Conservation (phyloP, 1,140 invertebrate species). For the Lasaia peninsularis region DNA sequence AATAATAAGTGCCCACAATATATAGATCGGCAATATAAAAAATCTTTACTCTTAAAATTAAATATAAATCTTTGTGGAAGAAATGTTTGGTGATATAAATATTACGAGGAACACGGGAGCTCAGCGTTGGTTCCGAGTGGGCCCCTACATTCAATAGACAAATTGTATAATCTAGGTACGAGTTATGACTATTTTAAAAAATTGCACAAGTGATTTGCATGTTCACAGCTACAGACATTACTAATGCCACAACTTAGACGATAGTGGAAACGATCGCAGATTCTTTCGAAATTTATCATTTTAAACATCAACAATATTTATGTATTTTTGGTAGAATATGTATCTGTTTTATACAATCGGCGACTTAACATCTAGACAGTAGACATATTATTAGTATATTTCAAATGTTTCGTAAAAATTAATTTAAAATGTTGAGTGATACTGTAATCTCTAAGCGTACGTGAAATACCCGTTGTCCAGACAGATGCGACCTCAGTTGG, state of each 20-base stretch:
- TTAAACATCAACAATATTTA: constrained; percentile 36
- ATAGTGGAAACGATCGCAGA: constrained; percentile 55
- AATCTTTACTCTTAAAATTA: constrained; percentile 69
- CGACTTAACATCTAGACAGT: constrained; percentile 60
- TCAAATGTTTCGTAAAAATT: constrained; percentile 63
- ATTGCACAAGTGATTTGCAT: constrained; percentile 76
- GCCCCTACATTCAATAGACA: constrained; percentile 74
- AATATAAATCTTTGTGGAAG: constrained; percentile 73
- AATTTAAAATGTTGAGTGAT: constrained; percentile 73
- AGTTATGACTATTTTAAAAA: constrained; percentile 74
- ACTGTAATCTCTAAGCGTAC: constrained; percentile 70
- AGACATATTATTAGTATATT: constrained; percentile 69
- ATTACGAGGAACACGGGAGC: constrained; percentile 53
- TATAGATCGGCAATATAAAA: constrained; percentile 61
- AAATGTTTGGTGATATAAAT: constrained; percentile 66
- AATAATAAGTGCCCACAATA: constrained; percentile 76
- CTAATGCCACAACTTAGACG: constrained; percentile 56
- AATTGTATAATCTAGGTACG: constrained; percentile 74
- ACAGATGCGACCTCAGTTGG: constrained; percentile 65
- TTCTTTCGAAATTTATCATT: constrained; percentile 46
- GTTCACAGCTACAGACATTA: constrained; percentile 72
- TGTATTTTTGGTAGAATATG: constrained; percentile 54
- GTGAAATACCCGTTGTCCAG: constrained; percentile 50
- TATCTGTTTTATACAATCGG: constrained; percentile 54
- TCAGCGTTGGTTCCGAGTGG: constrained; percentile 60